A percentile compares a stretch with the other conserved stretches of the same genome.
Conservation (phyloP, 1,140 invertebrate species). For the Heliconius hewitsoni region DNA sequence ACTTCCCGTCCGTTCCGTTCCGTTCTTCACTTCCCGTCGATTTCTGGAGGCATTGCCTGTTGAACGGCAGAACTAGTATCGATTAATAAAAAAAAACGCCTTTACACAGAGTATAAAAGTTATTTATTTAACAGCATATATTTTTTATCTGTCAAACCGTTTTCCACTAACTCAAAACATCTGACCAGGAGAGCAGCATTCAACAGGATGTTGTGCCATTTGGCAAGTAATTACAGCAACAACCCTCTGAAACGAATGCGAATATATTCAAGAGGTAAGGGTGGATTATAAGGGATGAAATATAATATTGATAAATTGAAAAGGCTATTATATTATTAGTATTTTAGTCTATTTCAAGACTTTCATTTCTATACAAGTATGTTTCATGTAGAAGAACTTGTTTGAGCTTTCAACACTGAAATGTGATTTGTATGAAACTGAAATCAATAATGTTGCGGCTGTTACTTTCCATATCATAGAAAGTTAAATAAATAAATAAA, state of each 20-base stretch:
- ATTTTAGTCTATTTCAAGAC: neutral
- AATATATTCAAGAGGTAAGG: conserved; percentile 2
- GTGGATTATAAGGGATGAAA: neutral
- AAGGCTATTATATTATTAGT: neutral
- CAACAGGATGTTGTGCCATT: neutral
- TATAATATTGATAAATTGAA: neutral
- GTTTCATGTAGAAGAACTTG: neutral
- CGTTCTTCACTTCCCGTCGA: too few relatives aligned
- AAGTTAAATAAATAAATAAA: too few relatives aligned
- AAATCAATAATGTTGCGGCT: neutral
- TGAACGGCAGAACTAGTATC: too few relatives aligned
- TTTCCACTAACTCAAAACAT: conserved; percentile 6
- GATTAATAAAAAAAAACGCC: too few relatives aligned
- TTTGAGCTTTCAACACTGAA: neutral
- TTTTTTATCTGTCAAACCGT: neutral
- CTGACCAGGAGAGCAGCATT: neutral
- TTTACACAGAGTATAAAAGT: too few relatives aligned
- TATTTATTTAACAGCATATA: too few relatives aligned
- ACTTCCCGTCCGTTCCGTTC: too few relatives aligned
- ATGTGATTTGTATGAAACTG: neutral
- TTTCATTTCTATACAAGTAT: too few relatives aligned
- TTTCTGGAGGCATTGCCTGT: too few relatives aligned
- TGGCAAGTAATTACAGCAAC: neutral
- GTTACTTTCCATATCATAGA: neutral
- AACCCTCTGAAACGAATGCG: neutral